Conservation (phyloP, 2,888 invertebrate genomes). For the Asteroscopus sphinx region DNA sequence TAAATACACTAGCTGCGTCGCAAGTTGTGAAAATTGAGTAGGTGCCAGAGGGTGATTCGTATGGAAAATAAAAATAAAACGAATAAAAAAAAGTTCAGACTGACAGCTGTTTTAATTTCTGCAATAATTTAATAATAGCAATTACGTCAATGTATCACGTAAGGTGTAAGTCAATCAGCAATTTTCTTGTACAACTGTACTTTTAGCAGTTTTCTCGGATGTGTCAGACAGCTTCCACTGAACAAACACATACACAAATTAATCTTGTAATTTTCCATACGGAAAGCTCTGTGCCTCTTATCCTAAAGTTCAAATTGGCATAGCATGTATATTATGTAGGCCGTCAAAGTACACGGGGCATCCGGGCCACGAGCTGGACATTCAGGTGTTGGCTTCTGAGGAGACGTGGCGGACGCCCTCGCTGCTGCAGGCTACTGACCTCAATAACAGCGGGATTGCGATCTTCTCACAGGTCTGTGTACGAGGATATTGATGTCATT, state of each 20-base stretch:
- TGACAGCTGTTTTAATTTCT: neutral
- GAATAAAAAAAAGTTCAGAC: no score
- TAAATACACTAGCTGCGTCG: slow-evolving; percentile 37
- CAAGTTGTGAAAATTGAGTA: slow-evolving; percentile 27
- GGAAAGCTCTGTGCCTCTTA: neutral
- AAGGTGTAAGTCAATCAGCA: no score
- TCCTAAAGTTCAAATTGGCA: neutral
- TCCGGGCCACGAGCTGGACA: slow-evolving; percentile 92
- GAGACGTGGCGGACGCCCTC: slow-evolving; percentile 97
- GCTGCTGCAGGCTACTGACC: slow-evolving; percentile 92
- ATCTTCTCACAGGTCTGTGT: slow-evolving; percentile 94
- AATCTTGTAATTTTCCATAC: slow-evolving; percentile 8
- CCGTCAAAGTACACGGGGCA: slow-evolving; percentile 89
- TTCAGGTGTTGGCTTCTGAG: slow-evolving; percentile 94
- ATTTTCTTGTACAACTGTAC: no score
- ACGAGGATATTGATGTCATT: no score
- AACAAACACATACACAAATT: neutral
- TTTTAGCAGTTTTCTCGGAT: no score
- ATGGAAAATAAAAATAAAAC: no score
- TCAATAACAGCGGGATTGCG: slow-evolving; percentile 92
- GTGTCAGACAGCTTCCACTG: no score
- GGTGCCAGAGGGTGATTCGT: slow-evolving; percentile 4
- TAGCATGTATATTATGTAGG: slow-evolving; percentile 60
- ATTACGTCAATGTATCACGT: no score
- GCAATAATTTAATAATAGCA: no score